phyloP scores from a whole-genome alignment of 2,113 vertebrate species.

The Brachyhypopomus gauderio region DNA sequence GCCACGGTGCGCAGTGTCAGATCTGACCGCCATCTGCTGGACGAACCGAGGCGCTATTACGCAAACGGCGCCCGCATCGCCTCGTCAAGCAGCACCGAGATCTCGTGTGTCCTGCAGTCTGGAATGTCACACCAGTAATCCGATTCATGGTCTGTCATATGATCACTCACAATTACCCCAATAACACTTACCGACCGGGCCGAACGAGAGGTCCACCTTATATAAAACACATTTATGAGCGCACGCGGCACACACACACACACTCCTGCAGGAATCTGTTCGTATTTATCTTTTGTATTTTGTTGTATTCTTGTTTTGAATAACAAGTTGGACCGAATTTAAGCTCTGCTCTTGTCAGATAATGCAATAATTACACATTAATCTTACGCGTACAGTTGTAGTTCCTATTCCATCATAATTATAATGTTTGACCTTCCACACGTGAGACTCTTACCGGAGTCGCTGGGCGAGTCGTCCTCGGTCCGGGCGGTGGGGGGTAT shows the following conservation, averaged over 20 bases:
- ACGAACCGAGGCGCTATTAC: constrained; percentile 62
- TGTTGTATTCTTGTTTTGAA: no score
- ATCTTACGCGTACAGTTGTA: not conserved
- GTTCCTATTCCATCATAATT: not conserved
- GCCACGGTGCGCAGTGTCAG: constrained; percentile 58
- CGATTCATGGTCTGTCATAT: constrained; percentile 71
- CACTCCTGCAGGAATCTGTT: no score
- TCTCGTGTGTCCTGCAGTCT: constrained; percentile 46
- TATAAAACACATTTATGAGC: no score
- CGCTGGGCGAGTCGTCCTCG: constrained; percentile 82
- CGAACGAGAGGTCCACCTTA: constrained; percentile 1
- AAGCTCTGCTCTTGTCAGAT: not conserved
- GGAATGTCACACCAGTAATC: constrained; percentile 68
- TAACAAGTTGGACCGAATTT: no score
- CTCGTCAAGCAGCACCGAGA: constrained; percentile 40
- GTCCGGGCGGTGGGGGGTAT: constrained; percentile 61
- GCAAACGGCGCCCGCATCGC: constrained; percentile 60
- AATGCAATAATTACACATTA: not conserved
- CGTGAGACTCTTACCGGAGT: constrained; percentile 81
- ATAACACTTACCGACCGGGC: constrained; percentile 42
- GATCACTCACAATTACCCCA: constrained; percentile 62
- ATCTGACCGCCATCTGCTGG: constrained; percentile 78
- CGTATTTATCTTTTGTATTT: no score
- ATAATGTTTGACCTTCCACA: not conserved
- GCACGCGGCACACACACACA: no score